A percentile compares a stretch with the other conserved stretches of the same genome.
Conservation (phyloP, 2,797 vertebrate species). For the Enteromius viviparus region DNA sequence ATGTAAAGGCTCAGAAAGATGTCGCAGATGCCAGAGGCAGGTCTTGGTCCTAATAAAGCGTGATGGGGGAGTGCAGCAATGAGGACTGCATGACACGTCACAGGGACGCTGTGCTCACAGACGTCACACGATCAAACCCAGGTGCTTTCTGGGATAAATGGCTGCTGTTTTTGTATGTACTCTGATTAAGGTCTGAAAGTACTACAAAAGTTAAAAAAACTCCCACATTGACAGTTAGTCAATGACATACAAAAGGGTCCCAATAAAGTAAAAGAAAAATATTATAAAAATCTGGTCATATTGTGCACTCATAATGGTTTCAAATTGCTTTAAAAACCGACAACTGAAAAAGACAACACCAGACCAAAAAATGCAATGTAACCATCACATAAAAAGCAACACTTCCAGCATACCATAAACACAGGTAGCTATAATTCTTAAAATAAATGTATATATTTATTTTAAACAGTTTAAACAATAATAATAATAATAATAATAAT, state of each 20-base stretch:
- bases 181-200: background rate
- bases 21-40: constrained; percentile 50
- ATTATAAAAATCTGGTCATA: background rate
- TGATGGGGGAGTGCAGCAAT: constrained; percentile 41
- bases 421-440: too few species aligned
- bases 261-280: background rate
- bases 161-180: background rate
- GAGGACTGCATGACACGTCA: constrained; percentile 45
- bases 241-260: background rate
- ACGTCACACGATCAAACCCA: constrained; percentile 41
- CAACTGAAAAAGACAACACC: background rate
- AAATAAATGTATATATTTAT: background rate
- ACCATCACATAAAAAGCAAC: background rate
- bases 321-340: background rate
- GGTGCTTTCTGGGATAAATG: constrained; percentile 7
- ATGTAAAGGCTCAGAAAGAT: constrained; percentile 61
- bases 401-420: background rate
- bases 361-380: background rate
- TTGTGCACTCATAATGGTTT: background rate
- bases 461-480: background rate
- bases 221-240: background rate
- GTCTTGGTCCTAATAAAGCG: constrained; percentile 51
- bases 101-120: constrained; percentile 16
- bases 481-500: background rate
- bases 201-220: background rate